phyloP scores from a whole-genome alignment of 2,888 invertebrate species.

The Microplitis deprimator region DNA sequence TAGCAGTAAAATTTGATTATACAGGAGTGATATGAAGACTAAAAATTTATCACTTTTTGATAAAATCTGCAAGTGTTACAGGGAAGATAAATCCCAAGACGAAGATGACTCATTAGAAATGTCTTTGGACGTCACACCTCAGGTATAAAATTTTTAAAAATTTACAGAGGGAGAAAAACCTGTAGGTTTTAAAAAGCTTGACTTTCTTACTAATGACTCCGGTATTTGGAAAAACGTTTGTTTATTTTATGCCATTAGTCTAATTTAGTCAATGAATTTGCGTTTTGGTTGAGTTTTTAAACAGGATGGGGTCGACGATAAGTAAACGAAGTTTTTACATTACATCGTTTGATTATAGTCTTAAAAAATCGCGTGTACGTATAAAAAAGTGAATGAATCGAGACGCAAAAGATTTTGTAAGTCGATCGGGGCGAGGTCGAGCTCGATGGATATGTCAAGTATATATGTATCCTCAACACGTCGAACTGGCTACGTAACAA shows the following conservation, averaged over 20 bases:
- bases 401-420: slow-evolving; percentile 33
- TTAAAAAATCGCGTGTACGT: neutral
- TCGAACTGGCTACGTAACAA: slow-evolving; percentile 37
- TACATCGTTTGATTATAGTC: neutral
- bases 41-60: slow-evolving; percentile 60
- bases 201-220: neutral
- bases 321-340: neutral
- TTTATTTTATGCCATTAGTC: no score
- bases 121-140: slow-evolving; percentile 48
- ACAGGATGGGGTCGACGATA: neutral
- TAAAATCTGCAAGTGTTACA: slow-evolving; percentile 63
- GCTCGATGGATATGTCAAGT: slow-evolving; percentile 12
- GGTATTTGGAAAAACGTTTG: neutral
- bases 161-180: neutral
- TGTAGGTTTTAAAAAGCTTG: neutral
- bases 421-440: slow-evolving; percentile 29
- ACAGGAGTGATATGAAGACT: slow-evolving; percentile 57
- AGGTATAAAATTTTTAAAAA: slow-evolving; percentile 48
- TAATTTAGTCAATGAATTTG: neutral
- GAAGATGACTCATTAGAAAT: slow-evolving; percentile 45
- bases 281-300: neutral
- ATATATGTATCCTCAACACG: slow-evolving; percentile 12
- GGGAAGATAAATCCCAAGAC: slow-evolving; percentile 49
- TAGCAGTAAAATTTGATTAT: neutral
- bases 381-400: slow-evolving; percentile 2